Evolutionary conservation across 1,140 invertebrate species (phyloP).

Genomic region (Atta colombica): DNA sequence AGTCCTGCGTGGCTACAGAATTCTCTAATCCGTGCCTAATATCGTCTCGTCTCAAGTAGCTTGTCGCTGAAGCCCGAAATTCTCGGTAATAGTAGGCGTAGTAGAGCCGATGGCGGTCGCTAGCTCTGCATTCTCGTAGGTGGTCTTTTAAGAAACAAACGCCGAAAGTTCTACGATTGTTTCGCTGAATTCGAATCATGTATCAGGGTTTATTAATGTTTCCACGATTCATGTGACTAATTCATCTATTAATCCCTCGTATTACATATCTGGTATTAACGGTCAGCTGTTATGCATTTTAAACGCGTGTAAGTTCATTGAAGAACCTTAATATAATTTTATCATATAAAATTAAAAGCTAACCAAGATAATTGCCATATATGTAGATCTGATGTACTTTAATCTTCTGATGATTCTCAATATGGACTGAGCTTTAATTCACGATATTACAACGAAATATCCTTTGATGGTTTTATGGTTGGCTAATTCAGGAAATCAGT

Average conservation of each 20-base stretch:
- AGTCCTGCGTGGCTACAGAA: not conserved
- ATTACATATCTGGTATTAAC: not conserved
- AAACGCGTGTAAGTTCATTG: too few species aligned
- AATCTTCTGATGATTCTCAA: not conserved
- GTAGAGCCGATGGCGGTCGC: not conserved
- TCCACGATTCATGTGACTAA: not conserved
- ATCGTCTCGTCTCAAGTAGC: slow-evolving; percentile 37
- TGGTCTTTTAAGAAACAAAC: slow-evolving; percentile 4
- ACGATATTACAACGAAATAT: not conserved
- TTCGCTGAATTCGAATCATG: not conserved
- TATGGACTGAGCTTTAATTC: slow-evolving; percentile 12
- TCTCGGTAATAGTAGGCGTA: slow-evolving; percentile 11
- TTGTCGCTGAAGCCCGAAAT: slow-evolving; percentile 5
- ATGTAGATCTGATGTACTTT: not conserved
- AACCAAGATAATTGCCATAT: not conserved
- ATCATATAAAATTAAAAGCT: not conserved
- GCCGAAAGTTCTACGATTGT: not conserved
- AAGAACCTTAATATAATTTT: not conserved
- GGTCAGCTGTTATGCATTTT: not conserved
- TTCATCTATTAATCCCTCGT: not conserved
- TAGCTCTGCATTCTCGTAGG: not conserved
- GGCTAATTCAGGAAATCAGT: not conserved
- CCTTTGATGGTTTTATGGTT: slow-evolving; percentile 21
- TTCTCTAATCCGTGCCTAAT: slow-evolving; percentile 21
- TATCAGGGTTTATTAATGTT: not conserved